Evolutionary conservation across 2,797 vertebrate genomes (phyloP), one percentile per base, ranked within the genome.

Genomic region (Gallinago nigripennis): DNA sequence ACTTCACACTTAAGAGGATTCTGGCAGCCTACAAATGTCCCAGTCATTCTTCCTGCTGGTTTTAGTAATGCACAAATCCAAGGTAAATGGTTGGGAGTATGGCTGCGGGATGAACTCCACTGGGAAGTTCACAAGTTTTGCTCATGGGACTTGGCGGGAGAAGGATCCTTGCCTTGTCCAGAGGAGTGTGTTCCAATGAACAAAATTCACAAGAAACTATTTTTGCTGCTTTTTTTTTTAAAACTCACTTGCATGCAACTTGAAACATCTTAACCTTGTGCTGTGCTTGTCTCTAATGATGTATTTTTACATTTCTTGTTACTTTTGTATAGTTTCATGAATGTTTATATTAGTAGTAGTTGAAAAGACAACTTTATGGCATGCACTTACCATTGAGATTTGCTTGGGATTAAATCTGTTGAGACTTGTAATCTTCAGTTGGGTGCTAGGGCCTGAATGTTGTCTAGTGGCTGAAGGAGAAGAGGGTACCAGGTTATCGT

Each of bases 11-110:
- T 56, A 43, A 2, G 81, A 94, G 75, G 71, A 57, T 86, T 88
- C 92, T 92, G 88, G 81, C 93, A 92, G 94, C 90, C 81, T 77
- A 30, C 63, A 90, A 87, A 69, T 69, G 69, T 75, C 90, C 83
- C 78, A 85, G 58, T 86, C 64, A 27, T 68, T 87, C 78, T 85
- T 94, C 72, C 71, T 88, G 81, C 90, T 71, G 48, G 50, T 61
- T 84, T 46, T 28, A 89, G 48, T 70, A 86, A 76, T 31, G 41
- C 1, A 4, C 65, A 91, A 78, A 68, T 68, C 37, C 56, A 60
- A 39, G 65, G 85, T 68, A 35, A 64, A 1, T 30, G 80, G 63
- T 54, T 88, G 66, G 82, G 77, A 88, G 63, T 39, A 1, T 69
- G 88, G 77, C 54, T 96, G 80, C 35, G 69, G 43, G 43, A 86